These are phyloP conservation scores for Stenodema calcarata DNA, from an alignment of 2,888 invertebrate genomes.

Conservation along the genomic window DNA sequence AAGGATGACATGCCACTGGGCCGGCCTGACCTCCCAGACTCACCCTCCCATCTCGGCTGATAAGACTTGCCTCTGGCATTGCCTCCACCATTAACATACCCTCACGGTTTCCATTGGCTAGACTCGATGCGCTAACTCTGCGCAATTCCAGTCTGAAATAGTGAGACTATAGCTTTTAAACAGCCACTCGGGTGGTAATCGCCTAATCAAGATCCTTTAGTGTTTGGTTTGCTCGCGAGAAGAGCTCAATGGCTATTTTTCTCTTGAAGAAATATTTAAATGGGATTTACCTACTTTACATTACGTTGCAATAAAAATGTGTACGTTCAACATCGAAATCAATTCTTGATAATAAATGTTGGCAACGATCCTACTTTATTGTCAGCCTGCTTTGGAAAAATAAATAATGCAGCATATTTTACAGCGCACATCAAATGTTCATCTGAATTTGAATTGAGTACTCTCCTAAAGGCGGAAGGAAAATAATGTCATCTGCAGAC, in stretches of 20 bases:
- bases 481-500: no score
- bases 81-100: conserved; percentile 9
- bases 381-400: no score
- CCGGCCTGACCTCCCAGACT: conserved; percentile 11
- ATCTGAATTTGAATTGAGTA: no score
- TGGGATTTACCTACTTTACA: not conserved
- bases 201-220: not conserved
- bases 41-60: not conserved
- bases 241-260: not conserved
- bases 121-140: not conserved
- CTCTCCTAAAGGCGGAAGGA: no score
- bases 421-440: no score
- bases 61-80: not conserved
- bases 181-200: not conserved
- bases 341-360: no score
- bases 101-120: not conserved
- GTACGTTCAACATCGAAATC: no score
- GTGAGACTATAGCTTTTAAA: not conserved
- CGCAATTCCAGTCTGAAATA: not conserved
- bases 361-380: no score
- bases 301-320: no score
- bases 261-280: not conserved
- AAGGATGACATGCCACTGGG: conserved; percentile 21
- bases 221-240: not conserved
- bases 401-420: no score